These are phyloP conservation scores for Hyperopisus bebe DNA, from an alignment of 2,113 vertebrate species.

Conservation along the genomic window DNA sequence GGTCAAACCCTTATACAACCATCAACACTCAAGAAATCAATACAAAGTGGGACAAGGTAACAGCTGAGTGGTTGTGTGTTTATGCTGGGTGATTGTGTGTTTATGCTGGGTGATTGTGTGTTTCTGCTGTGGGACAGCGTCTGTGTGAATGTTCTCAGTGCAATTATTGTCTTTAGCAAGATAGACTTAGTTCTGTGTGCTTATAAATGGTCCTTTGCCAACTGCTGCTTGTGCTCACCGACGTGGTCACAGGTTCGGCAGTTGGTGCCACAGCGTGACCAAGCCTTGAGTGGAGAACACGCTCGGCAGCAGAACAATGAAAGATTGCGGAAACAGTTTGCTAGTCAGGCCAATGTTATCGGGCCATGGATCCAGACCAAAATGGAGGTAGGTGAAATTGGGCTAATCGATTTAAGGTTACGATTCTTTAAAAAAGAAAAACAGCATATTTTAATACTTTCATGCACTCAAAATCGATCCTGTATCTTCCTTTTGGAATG, in stretches of 20 bases:
- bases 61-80: not conserved
- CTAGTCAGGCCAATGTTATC: slow-evolving; percentile 89
- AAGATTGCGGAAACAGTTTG: slow-evolving; percentile 90
- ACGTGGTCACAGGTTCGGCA: slow-evolving; percentile 72
- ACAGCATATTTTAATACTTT: not conserved
- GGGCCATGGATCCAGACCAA: slow-evolving; percentile 98
- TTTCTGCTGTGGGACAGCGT: not conserved
- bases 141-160: not conserved
- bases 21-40: slow-evolving; percentile 94
- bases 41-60: slow-evolving; percentile 93
- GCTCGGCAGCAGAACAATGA: slow-evolving; percentile 95
- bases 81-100: not conserved
- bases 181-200: not conserved
- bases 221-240: not conserved
- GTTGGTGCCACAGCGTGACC: slow-evolving; percentile 89
- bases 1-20: slow-evolving; percentile 89
- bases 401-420: not conserved
- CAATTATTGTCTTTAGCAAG: not conserved
- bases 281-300: slow-evolving; percentile 89
- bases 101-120: not conserved
- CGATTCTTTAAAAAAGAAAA: not conserved
- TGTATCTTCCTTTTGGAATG: not conserved
- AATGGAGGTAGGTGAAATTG: slow-evolving; percentile 77
- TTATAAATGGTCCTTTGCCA: not conserved
- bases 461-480: not conserved